These are phyloP conservation scores for Ptychochromis oligacanthus DNA, from an alignment of 2,113 vertebrate genomes.

Conservation along the genomic window DNA sequence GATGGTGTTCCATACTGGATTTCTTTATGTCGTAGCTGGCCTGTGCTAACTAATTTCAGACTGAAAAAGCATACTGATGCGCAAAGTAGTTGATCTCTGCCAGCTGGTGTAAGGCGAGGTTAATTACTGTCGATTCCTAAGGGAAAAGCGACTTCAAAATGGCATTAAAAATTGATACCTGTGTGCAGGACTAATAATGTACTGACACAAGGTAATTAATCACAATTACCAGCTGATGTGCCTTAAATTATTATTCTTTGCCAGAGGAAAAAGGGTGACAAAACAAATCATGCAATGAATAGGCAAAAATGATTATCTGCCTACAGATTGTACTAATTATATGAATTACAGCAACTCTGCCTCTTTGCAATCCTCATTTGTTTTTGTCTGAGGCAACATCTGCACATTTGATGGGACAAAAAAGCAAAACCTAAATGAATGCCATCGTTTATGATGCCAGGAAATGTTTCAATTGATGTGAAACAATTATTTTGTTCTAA, in stretches of 20 bases:
- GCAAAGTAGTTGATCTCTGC: constrained; percentile 71
- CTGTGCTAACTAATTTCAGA: constrained; percentile 36
- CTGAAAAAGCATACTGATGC: constrained; percentile 47
- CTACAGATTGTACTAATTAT: constrained; percentile 77
- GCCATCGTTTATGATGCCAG: constrained; percentile 44
- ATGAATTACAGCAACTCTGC: constrained; percentile 76
- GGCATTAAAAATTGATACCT: constrained; percentile 80
- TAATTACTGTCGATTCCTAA: constrained; percentile 76
- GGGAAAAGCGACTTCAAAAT: constrained; percentile 68
- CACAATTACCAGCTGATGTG: constrained; percentile 81
- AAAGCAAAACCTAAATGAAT: constrained; percentile 53
- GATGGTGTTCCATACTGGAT: constrained; percentile 10
- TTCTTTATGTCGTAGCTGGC: constrained; percentile 14
- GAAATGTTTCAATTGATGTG: constrained; percentile 32
- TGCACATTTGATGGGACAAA: constrained; percentile 50
- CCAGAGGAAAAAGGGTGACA: constrained; percentile 73
- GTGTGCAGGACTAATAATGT: constrained; percentile 71
- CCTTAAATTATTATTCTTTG: constrained; percentile 77
- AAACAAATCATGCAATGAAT: constrained; percentile 75
- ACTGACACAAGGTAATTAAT: constrained; percentile 78
- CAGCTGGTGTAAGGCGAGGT: constrained; percentile 67
- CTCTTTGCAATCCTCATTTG: constrained; percentile 67
- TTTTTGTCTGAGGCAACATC: constrained; percentile 64
- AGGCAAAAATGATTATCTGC: constrained; percentile 78
- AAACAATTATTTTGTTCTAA: not conserved